Evolutionary conservation across 2,888 invertebrate genomes (phyloP).

Genomic region (Bellardia pandia): DNA sequence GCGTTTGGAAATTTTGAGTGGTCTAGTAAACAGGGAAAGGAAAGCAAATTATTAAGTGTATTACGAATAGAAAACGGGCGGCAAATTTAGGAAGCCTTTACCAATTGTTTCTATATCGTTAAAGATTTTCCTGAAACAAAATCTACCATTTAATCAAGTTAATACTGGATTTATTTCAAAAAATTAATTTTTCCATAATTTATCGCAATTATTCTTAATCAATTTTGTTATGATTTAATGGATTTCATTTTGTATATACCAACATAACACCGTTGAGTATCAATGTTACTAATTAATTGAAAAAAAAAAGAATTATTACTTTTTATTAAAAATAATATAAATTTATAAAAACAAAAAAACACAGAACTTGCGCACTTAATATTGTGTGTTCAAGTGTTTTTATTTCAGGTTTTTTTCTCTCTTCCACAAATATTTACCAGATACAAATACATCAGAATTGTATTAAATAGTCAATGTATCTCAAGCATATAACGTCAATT

Average conservation of each 20-base stretch:
- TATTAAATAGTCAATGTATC: not conserved
- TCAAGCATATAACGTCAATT: conserved; percentile 1
- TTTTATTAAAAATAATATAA: not conserved
- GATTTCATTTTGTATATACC: not conserved
- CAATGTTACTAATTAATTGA: not conserved
- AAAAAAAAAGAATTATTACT: not conserved
- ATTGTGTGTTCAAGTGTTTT: conserved; percentile 28
- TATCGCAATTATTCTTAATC: not conserved
- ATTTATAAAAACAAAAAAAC: not conserved
- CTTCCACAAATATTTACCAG: conserved; percentile 18
- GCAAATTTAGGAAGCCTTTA: no score
- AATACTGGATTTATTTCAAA: no score
- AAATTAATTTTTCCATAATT: not conserved
- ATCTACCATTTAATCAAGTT: no score
- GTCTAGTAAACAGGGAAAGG: no score
- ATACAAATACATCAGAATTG: conserved; percentile 15
- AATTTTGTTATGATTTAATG: conserved; percentile 7
- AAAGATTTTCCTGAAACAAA: no score
- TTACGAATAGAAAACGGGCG: no score
- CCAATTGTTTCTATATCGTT: no score
- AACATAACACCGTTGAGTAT: not conserved
- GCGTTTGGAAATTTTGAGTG: no score
- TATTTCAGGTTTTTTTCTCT: not conserved
- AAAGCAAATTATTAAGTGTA: no score
- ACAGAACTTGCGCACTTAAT: conserved; percentile 3